These are phyloP conservation scores for Adelges cooleyi DNA, from an alignment of 1,140 invertebrate species.

Conservation along the genomic window DNA sequence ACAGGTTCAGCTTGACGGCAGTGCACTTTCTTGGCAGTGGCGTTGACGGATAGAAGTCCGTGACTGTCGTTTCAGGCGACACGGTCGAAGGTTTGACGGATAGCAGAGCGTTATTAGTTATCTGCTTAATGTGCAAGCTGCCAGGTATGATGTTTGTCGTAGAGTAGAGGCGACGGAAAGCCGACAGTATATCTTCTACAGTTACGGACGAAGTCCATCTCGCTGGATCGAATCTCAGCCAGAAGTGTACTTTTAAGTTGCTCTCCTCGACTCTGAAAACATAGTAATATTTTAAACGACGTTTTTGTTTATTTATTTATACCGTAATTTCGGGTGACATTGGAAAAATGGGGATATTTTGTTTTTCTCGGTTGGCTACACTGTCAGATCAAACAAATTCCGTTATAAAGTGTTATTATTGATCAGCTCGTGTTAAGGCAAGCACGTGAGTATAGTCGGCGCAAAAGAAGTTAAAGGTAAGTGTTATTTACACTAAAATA, in stretches of 20 bases:
- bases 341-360: too few relatives aligned
- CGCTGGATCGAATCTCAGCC: constrained; percentile 53
- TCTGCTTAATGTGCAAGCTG: constrained; percentile 55
- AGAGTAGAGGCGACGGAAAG: constrained; percentile 33
- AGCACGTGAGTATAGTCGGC: too few relatives aligned
- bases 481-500: too few relatives aligned
- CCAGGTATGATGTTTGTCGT: constrained; percentile 43
- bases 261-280: constrained; percentile 47
- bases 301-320: too few relatives aligned
- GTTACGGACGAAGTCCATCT: constrained; percentile 42
- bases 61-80: constrained; percentile 37
- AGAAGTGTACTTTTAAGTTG: constrained; percentile 59
- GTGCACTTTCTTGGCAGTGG: constrained; percentile 52
- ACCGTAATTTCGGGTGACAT: too few relatives aligned
- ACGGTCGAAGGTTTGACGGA: not conserved
- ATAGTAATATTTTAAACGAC: too few relatives aligned
- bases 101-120: constrained; percentile 29
- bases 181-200: constrained; percentile 45
- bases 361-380: too few relatives aligned
- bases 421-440: too few relatives aligned
- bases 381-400: too few relatives aligned
- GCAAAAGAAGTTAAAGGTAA: too few relatives aligned
- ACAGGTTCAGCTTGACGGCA: not conserved
- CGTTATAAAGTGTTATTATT: too few relatives aligned
- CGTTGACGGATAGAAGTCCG: constrained; percentile 38